Evolutionary conservation across 2,888 invertebrate genomes (phyloP).

Genomic region (Cancer borealis): DNA sequence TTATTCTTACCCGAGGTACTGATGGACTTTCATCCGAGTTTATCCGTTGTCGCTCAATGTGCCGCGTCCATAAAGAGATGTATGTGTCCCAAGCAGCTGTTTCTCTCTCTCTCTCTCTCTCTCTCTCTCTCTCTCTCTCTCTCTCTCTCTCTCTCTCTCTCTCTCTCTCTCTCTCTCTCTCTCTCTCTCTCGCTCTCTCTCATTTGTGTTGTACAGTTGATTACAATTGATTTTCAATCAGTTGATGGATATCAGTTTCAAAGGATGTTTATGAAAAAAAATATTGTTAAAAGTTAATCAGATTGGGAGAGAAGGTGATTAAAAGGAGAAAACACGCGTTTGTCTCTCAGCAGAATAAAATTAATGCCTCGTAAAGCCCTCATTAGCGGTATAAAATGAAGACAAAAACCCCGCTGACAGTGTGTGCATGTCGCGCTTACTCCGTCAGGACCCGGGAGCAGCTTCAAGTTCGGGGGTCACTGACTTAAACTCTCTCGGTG

Average conservation of each 20-base stretch:
- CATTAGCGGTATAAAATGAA: neutral
- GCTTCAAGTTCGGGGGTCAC: conserved; percentile 1
- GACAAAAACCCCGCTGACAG: neutral
- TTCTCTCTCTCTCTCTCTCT: neutral
- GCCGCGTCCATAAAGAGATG: neutral
- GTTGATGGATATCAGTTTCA: neutral
- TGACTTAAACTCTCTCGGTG: neutral
- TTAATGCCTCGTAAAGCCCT: conserved; percentile 22
- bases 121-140: neutral
- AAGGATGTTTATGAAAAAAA: neutral
- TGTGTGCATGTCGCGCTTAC: neutral
- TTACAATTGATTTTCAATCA: neutral
- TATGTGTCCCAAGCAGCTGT: neutral
- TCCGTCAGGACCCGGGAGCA: neutral
- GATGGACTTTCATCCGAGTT: neutral
- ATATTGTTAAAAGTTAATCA: neutral
- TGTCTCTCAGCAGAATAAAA: neutral
- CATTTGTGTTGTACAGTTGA: neutral
- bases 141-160: neutral
- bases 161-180: neutral
- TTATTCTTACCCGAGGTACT: neutral
- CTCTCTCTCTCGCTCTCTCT: conserved; percentile 30
- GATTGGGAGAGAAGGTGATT: conserved; percentile 8
- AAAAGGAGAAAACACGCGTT: neutral
- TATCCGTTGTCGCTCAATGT: neutral